Evolutionary conservation across 2,888 invertebrate genomes (phyloP).

Genomic region (Coenonympha glycerion): DNA sequence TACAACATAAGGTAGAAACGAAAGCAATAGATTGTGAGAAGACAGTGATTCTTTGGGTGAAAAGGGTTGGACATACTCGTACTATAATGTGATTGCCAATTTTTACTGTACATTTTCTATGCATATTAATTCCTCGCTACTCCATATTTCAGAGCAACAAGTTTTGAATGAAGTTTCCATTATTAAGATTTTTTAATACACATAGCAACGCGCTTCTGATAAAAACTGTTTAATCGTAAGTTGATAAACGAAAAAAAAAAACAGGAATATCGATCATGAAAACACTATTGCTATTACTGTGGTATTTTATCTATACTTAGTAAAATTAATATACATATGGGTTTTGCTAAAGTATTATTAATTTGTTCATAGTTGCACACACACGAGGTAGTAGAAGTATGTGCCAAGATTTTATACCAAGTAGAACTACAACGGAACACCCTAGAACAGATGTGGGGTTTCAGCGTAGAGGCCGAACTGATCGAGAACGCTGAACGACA

Average conservation of each 20-base stretch:
- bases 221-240: no score
- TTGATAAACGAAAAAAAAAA: no score
- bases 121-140: slow-evolving; percentile 19
- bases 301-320: no score
- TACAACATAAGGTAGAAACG: no score
- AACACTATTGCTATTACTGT: no score
- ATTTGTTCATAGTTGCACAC: slow-evolving; percentile 78
- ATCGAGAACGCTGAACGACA: slow-evolving; percentile 97
- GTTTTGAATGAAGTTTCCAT: slow-evolving; percentile 3
- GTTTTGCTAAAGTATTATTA: not conserved
- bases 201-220: not conserved
- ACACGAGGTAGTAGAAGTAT: slow-evolving; percentile 96
- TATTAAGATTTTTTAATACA: not conserved
- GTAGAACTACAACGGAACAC: slow-evolving; percentile 93
- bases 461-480: slow-evolving; percentile 97
- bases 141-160: not conserved
- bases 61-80: slow-evolving; percentile 57
- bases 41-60: slow-evolving; percentile 39
- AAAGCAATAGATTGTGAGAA: no score
- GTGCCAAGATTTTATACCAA: slow-evolving; percentile 97
- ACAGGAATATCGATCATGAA: no score
- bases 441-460: slow-evolving; percentile 97
- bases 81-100: slow-evolving; percentile 45
- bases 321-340: not conserved
- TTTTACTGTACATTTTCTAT: slow-evolving; percentile 32